These are phyloP conservation scores for Chironomus striatipennis DNA, from an alignment of 1,140 invertebrate species.

Conservation along the genomic window DNA sequence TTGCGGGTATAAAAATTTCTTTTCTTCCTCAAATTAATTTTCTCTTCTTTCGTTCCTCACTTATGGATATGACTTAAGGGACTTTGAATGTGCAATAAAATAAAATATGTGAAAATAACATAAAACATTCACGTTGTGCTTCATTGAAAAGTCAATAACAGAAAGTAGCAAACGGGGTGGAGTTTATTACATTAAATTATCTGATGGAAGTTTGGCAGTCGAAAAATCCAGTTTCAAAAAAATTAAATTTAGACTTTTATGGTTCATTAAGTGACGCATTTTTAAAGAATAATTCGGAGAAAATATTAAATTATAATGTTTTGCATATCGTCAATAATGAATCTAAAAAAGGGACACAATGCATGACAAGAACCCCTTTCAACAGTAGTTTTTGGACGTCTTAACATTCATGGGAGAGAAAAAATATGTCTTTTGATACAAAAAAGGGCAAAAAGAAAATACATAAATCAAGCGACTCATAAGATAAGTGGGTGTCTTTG, in stretches of 20 bases:
- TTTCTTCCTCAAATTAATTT: neutral
- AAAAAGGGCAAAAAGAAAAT: neutral
- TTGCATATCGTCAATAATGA: neutral
- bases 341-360: too few relatives aligned
- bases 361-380: neutral
- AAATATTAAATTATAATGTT: too few relatives aligned
- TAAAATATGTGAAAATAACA: too few relatives aligned
- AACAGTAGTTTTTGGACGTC: neutral
- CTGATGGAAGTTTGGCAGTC: too few relatives aligned
- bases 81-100: too few relatives aligned
- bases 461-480: neutral
- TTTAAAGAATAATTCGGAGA: neutral
- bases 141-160: too few relatives aligned
- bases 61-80: too few relatives aligned
- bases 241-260: constrained; percentile 10
- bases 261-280: constrained; percentile 6
- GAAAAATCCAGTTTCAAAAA: neutral
- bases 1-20: neutral
- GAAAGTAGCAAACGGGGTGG: too few relatives aligned
- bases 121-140: too few relatives aligned
- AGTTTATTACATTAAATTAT: too few relatives aligned
- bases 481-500: constrained; percentile 5
- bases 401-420: neutral
- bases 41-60: too few relatives aligned
- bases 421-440: neutral